Percentiles rank a stretch among this genome's conserved stretches.
These are phyloP conservation scores for Sesamia inferens DNA, from an alignment of 2,888 invertebrate genomes.

Conservation along the genomic window DNA sequence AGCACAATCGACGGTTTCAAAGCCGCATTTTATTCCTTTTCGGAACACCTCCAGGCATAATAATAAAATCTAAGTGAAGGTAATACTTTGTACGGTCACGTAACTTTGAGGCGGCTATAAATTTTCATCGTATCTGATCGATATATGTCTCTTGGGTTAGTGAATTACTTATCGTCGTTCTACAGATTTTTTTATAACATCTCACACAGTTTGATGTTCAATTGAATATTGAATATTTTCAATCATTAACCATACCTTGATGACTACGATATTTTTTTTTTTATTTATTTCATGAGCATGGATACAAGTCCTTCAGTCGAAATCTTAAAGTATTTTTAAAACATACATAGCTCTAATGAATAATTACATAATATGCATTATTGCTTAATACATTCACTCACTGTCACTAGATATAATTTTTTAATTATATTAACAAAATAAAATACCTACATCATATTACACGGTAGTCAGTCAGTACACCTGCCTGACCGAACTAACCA, in stretches of 20 bases:
- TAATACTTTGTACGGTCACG: slow-evolving; percentile 53
- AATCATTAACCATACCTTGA: background rate
- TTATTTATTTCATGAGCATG: too few relatives aligned
- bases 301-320: too few relatives aligned
- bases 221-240: background rate
- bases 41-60: slow-evolving; percentile 42
- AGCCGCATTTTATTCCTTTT: slow-evolving; percentile 37
- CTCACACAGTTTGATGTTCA: background rate
- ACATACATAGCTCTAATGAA: too few relatives aligned
- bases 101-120: slow-evolving; percentile 42
- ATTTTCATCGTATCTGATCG: slow-evolving; percentile 45
- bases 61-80: slow-evolving; percentile 53
- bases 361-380: too few relatives aligned
- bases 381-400: too few relatives aligned
- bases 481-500: too few relatives aligned
- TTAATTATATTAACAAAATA: too few relatives aligned
- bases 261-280: background rate
- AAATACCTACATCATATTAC: too few relatives aligned
- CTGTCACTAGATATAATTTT: too few relatives aligned
- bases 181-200: background rate
- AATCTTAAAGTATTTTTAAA: too few relatives aligned
- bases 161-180: slow-evolving; percentile 29
- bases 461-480: too few relatives aligned
- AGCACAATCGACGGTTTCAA: slow-evolving; percentile 33
- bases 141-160: slow-evolving; percentile 29